These are phyloP conservation scores for Spodoptera littoralis DNA, from an alignment of 2,888 invertebrate genomes.

Conservation along the genomic window DNA sequence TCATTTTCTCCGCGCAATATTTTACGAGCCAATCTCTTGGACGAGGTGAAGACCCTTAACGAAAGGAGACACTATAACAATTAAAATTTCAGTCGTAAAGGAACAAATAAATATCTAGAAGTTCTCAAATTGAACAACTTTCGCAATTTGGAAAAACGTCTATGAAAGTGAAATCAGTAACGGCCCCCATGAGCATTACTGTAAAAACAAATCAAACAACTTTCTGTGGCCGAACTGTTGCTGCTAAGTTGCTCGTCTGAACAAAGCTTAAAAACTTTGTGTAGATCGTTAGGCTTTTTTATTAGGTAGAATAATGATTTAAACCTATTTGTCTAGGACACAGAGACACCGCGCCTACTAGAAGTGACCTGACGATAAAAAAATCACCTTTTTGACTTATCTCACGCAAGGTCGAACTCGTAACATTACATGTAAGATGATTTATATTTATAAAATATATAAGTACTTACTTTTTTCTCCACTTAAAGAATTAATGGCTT, in stretches of 20 bases:
- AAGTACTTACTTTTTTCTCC: slow-evolving; percentile 18
- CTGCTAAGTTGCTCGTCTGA: slow-evolving; percentile 35
- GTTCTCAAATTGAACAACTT: slow-evolving; percentile 23
- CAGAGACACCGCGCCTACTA: slow-evolving; percentile 23
- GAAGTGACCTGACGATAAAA: slow-evolving; percentile 19
- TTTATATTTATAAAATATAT: slow-evolving; percentile 28
- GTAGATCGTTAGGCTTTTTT: slow-evolving; percentile 14
- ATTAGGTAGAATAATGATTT: slow-evolving; percentile 20
- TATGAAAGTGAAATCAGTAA: slow-evolving; percentile 46
- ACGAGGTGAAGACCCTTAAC: not conserved
- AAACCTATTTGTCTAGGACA: slow-evolving; percentile 19
- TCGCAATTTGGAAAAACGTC: slow-evolving; percentile 26
- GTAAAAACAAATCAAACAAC: slow-evolving; percentile 41
- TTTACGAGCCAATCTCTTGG: not conserved
- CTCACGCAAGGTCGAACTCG: slow-evolving; percentile 37
- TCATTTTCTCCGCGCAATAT: not conserved
- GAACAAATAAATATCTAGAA: slow-evolving; percentile 33
- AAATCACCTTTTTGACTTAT: slow-evolving; percentile 47
- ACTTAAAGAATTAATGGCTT: slow-evolving; percentile 20
- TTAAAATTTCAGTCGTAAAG: slow-evolving; percentile 23
- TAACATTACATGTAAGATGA: slow-evolving; percentile 43
- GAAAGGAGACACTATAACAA: not conserved
- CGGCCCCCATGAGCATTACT: slow-evolving; percentile 29
- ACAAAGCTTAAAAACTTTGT: slow-evolving; percentile 35
- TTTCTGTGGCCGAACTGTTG: slow-evolving; percentile 43